These are phyloP conservation scores for Drosophila kambysellisi DNA, from an alignment of 2,888 invertebrate species.

Conservation along the genomic window DNA sequence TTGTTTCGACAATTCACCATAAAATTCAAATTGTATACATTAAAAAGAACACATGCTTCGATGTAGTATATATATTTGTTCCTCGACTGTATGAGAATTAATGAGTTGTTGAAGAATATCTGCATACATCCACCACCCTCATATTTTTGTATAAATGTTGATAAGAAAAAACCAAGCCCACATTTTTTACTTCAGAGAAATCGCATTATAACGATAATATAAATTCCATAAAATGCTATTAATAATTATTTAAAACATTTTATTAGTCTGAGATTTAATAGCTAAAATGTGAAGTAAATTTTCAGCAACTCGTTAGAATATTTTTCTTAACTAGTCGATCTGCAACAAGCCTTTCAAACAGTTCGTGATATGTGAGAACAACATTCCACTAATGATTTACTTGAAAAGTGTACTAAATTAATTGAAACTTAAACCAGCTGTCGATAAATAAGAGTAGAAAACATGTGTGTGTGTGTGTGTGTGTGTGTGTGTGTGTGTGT, in stretches of 20 bases:
- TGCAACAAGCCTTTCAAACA: too few species aligned
- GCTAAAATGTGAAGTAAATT: neutral
- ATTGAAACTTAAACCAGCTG: neutral
- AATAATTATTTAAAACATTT: too few species aligned
- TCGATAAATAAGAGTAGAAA: neutral
- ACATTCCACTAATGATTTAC: too few species aligned
- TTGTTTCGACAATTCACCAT: neutral
- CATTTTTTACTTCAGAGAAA: neutral
- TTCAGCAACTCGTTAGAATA: neutral
- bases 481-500: too few species aligned
- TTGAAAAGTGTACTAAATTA: too few species aligned
- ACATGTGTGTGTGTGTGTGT: neutral
- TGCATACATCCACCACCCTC: neutral
- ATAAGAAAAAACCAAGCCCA: neutral
- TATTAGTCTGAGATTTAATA: neutral
- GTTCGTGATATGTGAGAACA: too few species aligned
- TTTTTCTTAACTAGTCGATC: neutral
- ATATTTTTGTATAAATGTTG: neutral
- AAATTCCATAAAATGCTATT: too few species aligned
- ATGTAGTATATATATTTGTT: neutral
- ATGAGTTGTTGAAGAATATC: neutral
- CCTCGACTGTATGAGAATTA: constrained; percentile 1
- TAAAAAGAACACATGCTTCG: neutral
- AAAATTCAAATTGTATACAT: neutral
- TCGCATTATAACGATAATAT: neutral